These are phyloP conservation scores for Porphyrio hochstetteri DNA, from an alignment of 2,113 vertebrate species.

Conservation along the genomic window DNA sequence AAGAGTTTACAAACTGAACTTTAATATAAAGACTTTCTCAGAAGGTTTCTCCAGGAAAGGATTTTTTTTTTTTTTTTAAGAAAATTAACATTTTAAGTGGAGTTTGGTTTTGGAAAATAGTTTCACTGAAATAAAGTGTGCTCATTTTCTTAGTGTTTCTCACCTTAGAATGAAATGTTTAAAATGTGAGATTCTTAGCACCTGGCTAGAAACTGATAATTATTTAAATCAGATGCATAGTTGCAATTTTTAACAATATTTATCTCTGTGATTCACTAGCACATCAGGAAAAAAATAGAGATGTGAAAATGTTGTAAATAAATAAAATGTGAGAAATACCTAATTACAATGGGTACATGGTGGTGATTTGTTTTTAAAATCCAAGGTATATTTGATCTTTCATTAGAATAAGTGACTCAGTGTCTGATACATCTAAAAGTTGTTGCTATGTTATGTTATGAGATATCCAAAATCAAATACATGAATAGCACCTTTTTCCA, in stretches of 20 bases:
- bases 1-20: not conserved
- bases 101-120: not conserved
- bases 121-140: not conserved
- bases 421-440: not conserved
- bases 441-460: not conserved
- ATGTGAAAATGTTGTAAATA: not conserved
- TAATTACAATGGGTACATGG: not conserved
- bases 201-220: slow-evolving; percentile 10
- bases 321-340: not conserved
- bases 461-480: not conserved
- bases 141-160: not conserved
- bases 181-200: not conserved
- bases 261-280: not conserved
- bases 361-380: not conserved
- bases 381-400: not conserved
- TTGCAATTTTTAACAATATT: not conserved
- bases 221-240: not conserved
- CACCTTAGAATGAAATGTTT: not conserved
- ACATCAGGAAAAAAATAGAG: not conserved
- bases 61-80: not conserved
- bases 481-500: not conserved
- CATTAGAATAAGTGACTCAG: not conserved
- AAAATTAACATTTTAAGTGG: not conserved
- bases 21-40: not conserved
- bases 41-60: not conserved